Evolutionary conservation across 2,113 vertebrate species (phyloP).

Genomic region (Mustela lutreola): DNA sequence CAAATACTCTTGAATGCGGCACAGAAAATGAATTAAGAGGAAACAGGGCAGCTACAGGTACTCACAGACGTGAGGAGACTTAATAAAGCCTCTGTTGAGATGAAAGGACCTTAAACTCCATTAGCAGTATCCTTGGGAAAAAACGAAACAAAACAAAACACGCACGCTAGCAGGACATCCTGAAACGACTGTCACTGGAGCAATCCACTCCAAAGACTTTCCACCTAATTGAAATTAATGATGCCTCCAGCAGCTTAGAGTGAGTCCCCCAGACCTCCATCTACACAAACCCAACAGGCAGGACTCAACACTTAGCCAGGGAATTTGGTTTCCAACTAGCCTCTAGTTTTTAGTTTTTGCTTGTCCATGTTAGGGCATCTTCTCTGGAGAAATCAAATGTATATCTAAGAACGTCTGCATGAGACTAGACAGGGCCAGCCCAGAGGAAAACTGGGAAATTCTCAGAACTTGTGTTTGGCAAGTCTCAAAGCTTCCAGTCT

Average conservation of each 20-base stretch:
- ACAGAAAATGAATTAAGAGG: conserved; percentile 70
- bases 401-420: background rate
- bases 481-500: conserved; percentile 5
- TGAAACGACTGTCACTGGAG: conserved; percentile 6
- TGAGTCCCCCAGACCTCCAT: background rate
- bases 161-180: background rate
- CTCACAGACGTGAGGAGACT: conserved; percentile 67
- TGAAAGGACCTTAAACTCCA: conserved; percentile 67
- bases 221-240: conserved; percentile 62
- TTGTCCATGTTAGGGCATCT: background rate
- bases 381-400: conserved; percentile 19
- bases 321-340: background rate
- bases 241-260: background rate
- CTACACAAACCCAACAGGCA: background rate
- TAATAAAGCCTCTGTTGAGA: conserved; percentile 53
- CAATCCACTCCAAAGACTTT: conserved; percentile 39
- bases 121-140: conserved; percentile 42
- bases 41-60: conserved; percentile 65
- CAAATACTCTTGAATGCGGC: conserved; percentile 59
- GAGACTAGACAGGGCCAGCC: background rate
- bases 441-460: background rate
- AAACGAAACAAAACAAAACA: background rate
- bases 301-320: background rate
- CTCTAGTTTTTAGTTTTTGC: background rate
- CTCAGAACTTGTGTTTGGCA: background rate